These are phyloP conservation scores for Pemphigus obesinymphae DNA, from an alignment of 1,140 invertebrate species.

Conservation along the genomic window DNA sequence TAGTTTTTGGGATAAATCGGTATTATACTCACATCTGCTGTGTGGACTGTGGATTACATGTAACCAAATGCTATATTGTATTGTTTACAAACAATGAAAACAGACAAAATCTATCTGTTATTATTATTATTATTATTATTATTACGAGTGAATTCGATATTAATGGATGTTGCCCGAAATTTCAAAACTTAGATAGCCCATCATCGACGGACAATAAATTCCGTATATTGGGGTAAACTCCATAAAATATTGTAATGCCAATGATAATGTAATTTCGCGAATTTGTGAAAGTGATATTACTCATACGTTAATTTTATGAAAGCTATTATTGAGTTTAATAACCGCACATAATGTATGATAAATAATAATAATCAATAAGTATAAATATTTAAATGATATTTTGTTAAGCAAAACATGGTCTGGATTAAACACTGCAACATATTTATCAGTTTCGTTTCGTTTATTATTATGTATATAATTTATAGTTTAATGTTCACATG, in stretches of 20 bases:
- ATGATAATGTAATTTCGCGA: not conserved
- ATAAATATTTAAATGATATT: not conserved
- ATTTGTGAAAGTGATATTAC: not conserved
- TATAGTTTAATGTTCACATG: too few relatives aligned
- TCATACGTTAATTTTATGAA: not conserved
- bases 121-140: too few relatives aligned
- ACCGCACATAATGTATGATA: too few relatives aligned
- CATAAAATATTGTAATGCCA: constrained; percentile 12
- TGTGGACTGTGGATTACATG: not conserved
- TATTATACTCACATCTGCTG: not conserved
- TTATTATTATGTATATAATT: too few relatives aligned
- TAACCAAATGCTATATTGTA: constrained; percentile 3
- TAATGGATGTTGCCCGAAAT: not conserved
- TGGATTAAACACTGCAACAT: not conserved
- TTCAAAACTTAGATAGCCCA: not conserved
- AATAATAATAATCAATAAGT: not conserved
- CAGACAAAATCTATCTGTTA: not conserved
- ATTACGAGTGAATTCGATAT: not conserved
- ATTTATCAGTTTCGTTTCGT: not conserved
- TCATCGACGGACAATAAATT: not conserved
- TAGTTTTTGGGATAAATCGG: not conserved
- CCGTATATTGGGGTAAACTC: not conserved
- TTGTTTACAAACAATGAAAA: constrained; percentile 8
- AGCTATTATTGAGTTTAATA: not conserved
- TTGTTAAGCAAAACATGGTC: not conserved